A percentile compares a stretch with the other conserved stretches of the same genome.
Conservation (phyloP, 1,140 invertebrate species). For the Nylanderia fulva region DNA sequence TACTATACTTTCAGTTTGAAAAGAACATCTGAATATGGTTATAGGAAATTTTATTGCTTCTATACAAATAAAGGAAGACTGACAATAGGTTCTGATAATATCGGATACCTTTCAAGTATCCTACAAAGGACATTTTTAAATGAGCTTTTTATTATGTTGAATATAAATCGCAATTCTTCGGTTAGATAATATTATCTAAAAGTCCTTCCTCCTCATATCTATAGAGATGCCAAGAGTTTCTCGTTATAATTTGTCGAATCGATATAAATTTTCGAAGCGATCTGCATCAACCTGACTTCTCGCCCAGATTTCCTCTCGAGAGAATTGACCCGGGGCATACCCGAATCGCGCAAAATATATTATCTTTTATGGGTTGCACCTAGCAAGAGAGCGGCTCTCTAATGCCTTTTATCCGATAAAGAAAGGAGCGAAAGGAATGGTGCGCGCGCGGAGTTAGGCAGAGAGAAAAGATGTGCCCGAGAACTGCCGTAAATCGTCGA, state of each 20-base stretch:
- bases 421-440: slow-evolving; percentile 37
- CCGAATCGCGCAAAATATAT: slow-evolving; percentile 71
- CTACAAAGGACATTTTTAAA: not conserved
- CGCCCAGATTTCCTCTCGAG: slow-evolving; percentile 59
- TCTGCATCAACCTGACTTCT: slow-evolving; percentile 61
- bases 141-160: not conserved
- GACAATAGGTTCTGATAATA: not conserved
- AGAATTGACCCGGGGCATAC: slow-evolving; percentile 36
- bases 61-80: not conserved
- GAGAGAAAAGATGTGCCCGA: slow-evolving; percentile 62
- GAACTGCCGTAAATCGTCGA: slow-evolving; percentile 77
- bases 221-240: not conserved
- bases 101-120: not conserved
- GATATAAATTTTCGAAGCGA: slow-evolving; percentile 50
- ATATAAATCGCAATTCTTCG: slow-evolving; percentile 18
- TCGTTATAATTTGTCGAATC: slow-evolving; percentile 49
- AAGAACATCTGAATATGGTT: not conserved
- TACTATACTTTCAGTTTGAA: not conserved
- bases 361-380: slow-evolving; percentile 71
- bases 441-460: slow-evolving; percentile 26
- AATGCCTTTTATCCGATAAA: slow-evolving; percentile 71
- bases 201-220: not conserved
- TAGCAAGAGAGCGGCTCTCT: slow-evolving; percentile 62
- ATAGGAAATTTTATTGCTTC: not conserved
- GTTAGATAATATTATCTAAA: slow-evolving; percentile 21